Evolutionary conservation across 2,888 invertebrate genomes (phyloP).

Genomic region (Mythimna loreyi): DNA sequence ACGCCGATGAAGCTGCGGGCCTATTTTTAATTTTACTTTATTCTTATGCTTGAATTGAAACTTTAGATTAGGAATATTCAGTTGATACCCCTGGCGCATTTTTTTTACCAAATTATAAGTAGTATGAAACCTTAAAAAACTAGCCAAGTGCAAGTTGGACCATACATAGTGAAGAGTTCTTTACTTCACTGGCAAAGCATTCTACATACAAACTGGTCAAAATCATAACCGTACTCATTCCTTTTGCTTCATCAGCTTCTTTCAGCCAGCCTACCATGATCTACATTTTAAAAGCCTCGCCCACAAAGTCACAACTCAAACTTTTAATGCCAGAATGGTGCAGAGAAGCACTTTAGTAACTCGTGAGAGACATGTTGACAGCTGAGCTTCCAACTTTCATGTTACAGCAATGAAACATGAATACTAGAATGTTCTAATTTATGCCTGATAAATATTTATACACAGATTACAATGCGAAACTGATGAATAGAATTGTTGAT

Average conservation of each 20-base stretch:
- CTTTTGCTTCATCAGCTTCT: neutral
- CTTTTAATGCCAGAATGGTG: slow-evolving; percentile 25
- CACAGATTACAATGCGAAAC: neutral
- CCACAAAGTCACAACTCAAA: slow-evolving; percentile 9
- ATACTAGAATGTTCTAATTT: slow-evolving; percentile 6
- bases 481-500: neutral
- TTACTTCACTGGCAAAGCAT: no score
- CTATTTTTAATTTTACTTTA: no score
- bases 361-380: slow-evolving; percentile 37
- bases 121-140: no score
- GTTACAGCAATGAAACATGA: slow-evolving; percentile 10
- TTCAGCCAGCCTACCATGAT: neutral
- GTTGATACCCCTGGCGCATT: no score
- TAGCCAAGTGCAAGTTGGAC: no score
- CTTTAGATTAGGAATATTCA: no score
- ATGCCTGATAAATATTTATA: neutral
- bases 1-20: no score
- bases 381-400: slow-evolving; percentile 23
- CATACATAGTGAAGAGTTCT: no score
- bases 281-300: slow-evolving; percentile 13
- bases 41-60: no score
- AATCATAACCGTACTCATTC: no score
- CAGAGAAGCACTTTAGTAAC: slow-evolving; percentile 26
- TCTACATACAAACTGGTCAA: no score
- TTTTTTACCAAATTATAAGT: no score